Evolutionary conservation across 2,888 invertebrate species (phyloP), one percentile per base, ranked within the genome.

Genomic region (Lomographa bimaculata): DNA sequence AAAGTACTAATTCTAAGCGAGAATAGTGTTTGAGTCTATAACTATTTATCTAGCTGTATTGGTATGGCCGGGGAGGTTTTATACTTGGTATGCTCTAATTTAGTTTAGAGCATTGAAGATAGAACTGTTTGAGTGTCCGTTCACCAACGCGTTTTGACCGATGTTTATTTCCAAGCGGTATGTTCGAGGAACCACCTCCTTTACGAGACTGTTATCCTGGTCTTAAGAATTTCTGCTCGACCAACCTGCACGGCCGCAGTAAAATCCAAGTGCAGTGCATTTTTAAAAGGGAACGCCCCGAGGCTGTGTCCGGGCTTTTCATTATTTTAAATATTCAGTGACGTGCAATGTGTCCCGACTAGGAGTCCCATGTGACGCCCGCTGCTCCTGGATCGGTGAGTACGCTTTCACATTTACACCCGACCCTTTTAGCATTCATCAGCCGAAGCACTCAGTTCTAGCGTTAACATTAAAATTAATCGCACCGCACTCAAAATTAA

Each of bases 311-410:
- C 68, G 60, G 69, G 72, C 75, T 78, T 83, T 86, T 84, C 85
- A 84, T 86, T 86, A 85, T 82, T 81, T 81, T 75, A 82, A 86
- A 86, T 86, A 85, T 86, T 86, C 79, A 86, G 85, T 84, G 77
- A 59, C 67, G 79, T 85, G 80, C 72, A 78, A 83, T 81, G 83
- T 66, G 69, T 66, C 61, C 66, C 59, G 60, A 54, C 62, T 63
- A 60, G 62, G 64, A 64, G 67, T 67, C 63, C 60, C 68, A 63
- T 58, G 62, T 60, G 66, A 64, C 66, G 56, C 44, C 57, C 49
- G 56, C 48, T 51, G 56, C 64, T 57, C 50, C 60, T 46, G 53
- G 55, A 61, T 54, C 62, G 75, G 81, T 80, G 69, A 80, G 81
- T 81, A 71, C 53, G 56, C 60, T 68, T 71, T 68, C 65, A 63